Evolutionary conservation across 2,888 invertebrate species (phyloP).

Genomic region (Hirtodrosophila histrioides): DNA sequence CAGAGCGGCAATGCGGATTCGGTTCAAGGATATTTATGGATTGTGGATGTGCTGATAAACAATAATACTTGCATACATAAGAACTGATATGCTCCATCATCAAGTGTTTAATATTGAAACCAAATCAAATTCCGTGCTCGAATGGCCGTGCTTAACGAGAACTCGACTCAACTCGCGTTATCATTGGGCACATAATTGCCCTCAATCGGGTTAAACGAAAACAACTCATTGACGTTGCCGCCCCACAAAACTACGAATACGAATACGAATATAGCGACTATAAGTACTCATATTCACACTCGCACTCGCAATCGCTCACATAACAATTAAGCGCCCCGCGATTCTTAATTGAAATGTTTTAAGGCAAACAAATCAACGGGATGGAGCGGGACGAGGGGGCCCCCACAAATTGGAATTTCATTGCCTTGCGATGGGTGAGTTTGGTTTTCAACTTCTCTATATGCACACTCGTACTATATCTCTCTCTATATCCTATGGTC

Average conservation of each 20-base stretch:
- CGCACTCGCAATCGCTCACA: conserved; percentile 14
- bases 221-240: conserved; percentile 53
- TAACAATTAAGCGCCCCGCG: conserved; percentile 64
- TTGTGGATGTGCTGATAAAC: conserved; percentile 43
- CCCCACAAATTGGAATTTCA: conserved; percentile 44
- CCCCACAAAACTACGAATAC: conserved; percentile 39
- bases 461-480: too few relatives aligned
- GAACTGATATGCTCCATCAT: conserved; percentile 44
- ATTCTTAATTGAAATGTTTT: conserved; percentile 71
- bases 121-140: conserved; percentile 8
- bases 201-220: conserved; percentile 78
- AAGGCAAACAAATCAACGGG: conserved; percentile 61
- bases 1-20: conserved; percentile 1
- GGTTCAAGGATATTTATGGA: conserved; percentile 31
- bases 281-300: conserved; percentile 26
- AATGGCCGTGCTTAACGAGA: neutral
- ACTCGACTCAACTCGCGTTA: conserved; percentile 44
- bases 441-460: conserved; percentile 17
- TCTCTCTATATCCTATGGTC: neutral
- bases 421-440: conserved; percentile 55
- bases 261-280: conserved; percentile 20
- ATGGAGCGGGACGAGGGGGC: conserved; percentile 9
- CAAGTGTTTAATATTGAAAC: conserved; percentile 43
- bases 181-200: conserved; percentile 74
- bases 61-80: conserved; percentile 1